Percentiles rank a stretch among this genome's conserved stretches.
These are phyloP conservation scores for Graptemys geographica DNA, from an alignment of 2,797 vertebrate genomes.

Conservation along the genomic window DNA sequence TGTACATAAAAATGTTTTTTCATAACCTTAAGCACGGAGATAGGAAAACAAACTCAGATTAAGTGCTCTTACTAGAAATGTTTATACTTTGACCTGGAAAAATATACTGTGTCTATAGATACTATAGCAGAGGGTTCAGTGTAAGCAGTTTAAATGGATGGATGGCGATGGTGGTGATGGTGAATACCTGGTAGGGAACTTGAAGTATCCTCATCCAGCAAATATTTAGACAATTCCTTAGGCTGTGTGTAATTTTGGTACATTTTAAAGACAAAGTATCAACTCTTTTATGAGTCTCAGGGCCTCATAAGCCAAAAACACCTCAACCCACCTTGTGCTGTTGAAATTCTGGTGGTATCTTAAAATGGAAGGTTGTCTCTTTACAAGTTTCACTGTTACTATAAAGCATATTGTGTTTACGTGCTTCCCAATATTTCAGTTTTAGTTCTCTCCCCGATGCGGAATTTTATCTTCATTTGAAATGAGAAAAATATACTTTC, in stretches of 20 bases:
- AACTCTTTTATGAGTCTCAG: neutral
- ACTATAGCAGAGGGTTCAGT: neutral
- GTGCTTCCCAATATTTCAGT: neutral
- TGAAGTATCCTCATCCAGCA: neutral
- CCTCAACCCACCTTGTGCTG: neutral
- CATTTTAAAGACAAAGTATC: neutral
- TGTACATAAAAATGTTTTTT: neutral
- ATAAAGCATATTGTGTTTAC: neutral
- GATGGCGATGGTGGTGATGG: neutral
- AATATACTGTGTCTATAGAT: fast-evolving
- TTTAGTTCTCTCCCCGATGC: neutral
- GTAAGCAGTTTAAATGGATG: neutral
- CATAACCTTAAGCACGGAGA: neutral
- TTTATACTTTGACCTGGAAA: neutral
- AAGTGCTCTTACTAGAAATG: neutral
- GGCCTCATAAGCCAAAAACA: neutral
- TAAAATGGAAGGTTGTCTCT: neutral
- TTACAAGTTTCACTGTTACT: neutral
- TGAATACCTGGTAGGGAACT: neutral
- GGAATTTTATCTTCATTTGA: neutral
- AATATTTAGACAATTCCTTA: neutral
- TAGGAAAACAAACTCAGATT: neutral
- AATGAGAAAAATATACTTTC: neutral
- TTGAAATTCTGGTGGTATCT: neutral
- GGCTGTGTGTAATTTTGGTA: neutral